Evolutionary conservation across 2,888 invertebrate species (phyloP).

Genomic region (Xestia xanthographa): DNA sequence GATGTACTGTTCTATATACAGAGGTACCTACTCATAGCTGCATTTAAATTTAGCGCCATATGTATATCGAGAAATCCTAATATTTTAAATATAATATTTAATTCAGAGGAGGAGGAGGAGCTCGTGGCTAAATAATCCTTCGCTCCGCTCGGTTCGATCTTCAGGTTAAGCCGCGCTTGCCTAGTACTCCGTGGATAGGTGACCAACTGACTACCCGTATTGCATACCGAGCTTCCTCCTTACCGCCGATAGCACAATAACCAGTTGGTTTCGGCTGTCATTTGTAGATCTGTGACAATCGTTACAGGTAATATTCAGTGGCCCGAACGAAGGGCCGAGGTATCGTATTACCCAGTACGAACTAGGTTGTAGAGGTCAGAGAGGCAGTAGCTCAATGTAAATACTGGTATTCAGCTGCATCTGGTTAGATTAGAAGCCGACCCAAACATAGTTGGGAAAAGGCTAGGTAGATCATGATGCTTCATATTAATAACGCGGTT

Average conservation of each 20-base stretch:
- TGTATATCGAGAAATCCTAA: conserved; percentile 20
- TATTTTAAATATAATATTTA: not conserved
- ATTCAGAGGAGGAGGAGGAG: not conserved
- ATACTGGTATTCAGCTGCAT: too few relatives aligned
- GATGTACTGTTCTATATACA: too few relatives aligned
- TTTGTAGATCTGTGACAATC: not conserved
- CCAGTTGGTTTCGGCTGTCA: not conserved
- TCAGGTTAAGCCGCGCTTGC: not conserved
- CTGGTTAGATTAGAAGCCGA: not conserved
- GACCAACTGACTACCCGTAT: not conserved
- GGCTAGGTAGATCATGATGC: not conserved
- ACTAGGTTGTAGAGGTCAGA: not conserved
- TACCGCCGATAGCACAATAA: not conserved
- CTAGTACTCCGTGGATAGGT: not conserved
- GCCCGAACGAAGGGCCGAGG: too few relatives aligned
- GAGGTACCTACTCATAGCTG: not conserved
- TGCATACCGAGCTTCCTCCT: not conserved
- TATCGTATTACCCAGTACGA: not conserved
- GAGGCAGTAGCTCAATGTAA: not conserved
- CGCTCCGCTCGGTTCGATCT: not conserved
- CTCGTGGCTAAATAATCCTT: not conserved
- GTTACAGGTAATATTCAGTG: not conserved
- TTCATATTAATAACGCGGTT: not conserved
- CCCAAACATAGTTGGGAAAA: not conserved
- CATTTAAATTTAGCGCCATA: conserved; percentile 7